Conservation (phyloP, 2,113 vertebrate genomes). For the Corydoras maculifer region DNA sequence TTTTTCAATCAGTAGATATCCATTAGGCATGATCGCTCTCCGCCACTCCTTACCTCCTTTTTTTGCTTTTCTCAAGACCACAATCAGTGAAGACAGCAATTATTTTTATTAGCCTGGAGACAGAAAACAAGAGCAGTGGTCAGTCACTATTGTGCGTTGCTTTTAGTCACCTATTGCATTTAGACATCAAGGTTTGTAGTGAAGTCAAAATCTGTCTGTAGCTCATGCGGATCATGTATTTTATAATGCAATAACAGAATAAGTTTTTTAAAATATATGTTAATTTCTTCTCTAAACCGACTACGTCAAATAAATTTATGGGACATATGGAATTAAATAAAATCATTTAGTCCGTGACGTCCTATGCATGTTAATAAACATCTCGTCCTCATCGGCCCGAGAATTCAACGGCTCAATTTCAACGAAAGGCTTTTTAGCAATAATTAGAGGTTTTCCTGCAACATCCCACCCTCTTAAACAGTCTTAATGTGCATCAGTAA, state of each 20-base stretch:
- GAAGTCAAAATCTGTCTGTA: neutral
- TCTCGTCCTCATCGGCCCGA: slow-evolving; percentile 37
- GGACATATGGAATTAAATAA: slow-evolving; percentile 2
- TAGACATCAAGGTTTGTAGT: neutral
- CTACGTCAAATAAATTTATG: neutral
- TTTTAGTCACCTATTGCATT: neutral
- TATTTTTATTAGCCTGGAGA: slow-evolving; percentile 56
- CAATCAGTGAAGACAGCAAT: slow-evolving; percentile 18
- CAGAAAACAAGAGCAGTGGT: slow-evolving; percentile 40
- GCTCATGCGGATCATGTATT: no score
- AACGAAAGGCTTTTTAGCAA: slow-evolving; percentile 57
- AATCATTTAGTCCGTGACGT: slow-evolving; percentile 46
- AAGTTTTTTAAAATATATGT: neutral
- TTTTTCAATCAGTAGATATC: slow-evolving; percentile 19
- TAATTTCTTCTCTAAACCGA: neutral
- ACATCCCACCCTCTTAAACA: slow-evolving; percentile 48
- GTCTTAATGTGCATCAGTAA: slow-evolving; percentile 41
- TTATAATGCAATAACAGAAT: no score
- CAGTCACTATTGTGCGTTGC: neutral
- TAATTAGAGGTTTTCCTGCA: slow-evolving; percentile 50
- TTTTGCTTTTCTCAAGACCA: slow-evolving; percentile 23
- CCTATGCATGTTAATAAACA: slow-evolving; percentile 22
- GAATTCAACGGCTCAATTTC: slow-evolving; percentile 52
- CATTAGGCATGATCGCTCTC: slow-evolving; percentile 11
- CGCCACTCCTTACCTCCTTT: slow-evolving; percentile 5